These are phyloP conservation scores for Cebus imitator DNA, from an alignment of 2,113 vertebrate genomes.

Conservation along the genomic window DNA sequence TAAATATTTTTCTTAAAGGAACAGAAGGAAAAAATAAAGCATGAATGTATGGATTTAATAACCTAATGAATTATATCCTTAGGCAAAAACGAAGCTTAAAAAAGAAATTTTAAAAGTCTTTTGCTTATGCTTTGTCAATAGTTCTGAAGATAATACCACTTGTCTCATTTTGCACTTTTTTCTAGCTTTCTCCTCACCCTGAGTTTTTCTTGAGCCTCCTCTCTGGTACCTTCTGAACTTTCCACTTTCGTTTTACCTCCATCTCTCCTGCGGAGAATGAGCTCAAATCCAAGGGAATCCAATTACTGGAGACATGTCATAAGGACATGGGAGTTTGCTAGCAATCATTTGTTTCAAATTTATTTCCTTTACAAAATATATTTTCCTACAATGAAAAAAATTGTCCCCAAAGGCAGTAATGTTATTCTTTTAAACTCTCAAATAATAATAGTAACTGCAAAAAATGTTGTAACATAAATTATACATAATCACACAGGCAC, in stretches of 20 bases:
- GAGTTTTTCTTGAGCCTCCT: slow-evolving; percentile 16
- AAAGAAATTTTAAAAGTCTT: slow-evolving; percentile 1
- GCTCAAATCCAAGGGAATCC: slow-evolving; percentile 25
- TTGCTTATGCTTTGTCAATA: slow-evolving; percentile 9
- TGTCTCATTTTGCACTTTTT: slow-evolving; percentile 23
- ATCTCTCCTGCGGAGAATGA: neutral
- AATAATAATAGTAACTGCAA: neutral
- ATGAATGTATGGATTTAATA: neutral
- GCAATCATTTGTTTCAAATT: slow-evolving; percentile 30
- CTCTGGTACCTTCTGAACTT: neutral
- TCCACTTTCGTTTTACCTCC: neutral
- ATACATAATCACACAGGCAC: neutral
- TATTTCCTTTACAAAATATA: slow-evolving; percentile 9
- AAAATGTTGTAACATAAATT: slow-evolving; percentile 23
- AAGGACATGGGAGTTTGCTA: neutral
- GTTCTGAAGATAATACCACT: slow-evolving; percentile 11
- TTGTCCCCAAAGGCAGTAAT: neutral
- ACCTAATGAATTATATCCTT: neutral
- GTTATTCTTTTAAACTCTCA: neutral
- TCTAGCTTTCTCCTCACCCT: neutral
- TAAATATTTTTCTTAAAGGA: neutral
- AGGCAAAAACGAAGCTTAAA: neutral
- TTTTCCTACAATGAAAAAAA: slow-evolving; percentile 29
- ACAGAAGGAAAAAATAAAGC: neutral
- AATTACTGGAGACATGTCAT: neutral